Base-by-base conservation (phyloP, 2,888 invertebrate species). In the Drosophila cognata region DNA sequence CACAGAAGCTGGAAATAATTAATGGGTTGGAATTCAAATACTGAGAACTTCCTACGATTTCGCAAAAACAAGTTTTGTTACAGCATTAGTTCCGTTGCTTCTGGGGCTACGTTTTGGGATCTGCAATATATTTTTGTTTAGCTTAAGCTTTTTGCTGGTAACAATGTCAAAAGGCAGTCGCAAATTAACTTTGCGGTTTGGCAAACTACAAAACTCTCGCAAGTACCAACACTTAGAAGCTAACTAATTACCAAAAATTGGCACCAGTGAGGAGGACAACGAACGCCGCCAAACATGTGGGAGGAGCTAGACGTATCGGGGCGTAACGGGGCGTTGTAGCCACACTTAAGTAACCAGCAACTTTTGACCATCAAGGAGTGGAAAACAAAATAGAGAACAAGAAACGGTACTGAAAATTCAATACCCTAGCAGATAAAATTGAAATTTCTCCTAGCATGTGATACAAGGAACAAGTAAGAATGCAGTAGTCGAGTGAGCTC, bases 171-270 rank as follows among this genome's bases (percentile, higher is more conserved):
- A 71, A 66, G 79, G 71, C 68, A 69, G 75, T 71, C 71, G 82
- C 72, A 72, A 75, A 80, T 82, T 80, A 84, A 75, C 72, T 82
- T 78, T 71, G 69, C 71, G 60, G 64, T 60, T 59, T 51, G 50
- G 70, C 52, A 41, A 53, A 25, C 56, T n/a, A 36, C 41, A 50
- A 58, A 61, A 72, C 51, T 60, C 51, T 35, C 5, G 43, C 65
- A 65, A 64, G 69, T 59, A 58, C 52, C 36, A 71, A 53, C 68
- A 74, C 72, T 82, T 71, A 84, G 74, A 74, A 69, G 61, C 82
- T 74, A 84, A 84, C 86, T 82, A 83, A 83, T 81, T 83, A 81
- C 69, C 71, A 58, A 83, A 82, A 60, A 41, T 75, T 72, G 55
- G 41, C 41, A 56, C 29, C 29, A 69, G 43, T 56, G 57, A 64